Evolutionary conservation across 1,140 invertebrate species (phyloP).

Genomic region (Lucilia cuprina): DNA sequence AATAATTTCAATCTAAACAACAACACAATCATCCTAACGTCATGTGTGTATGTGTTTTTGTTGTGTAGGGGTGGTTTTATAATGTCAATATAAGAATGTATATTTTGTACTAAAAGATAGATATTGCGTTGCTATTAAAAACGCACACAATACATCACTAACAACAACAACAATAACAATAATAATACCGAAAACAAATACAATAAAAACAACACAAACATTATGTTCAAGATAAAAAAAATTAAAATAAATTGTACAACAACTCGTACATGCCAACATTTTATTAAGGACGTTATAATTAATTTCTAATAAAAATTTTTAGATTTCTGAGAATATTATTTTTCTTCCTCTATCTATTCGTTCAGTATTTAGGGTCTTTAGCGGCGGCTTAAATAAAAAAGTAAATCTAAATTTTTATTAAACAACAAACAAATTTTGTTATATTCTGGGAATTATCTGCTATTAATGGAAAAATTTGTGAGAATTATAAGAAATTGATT

Average conservation of each 20-base stretch:
- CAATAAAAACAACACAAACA: constrained; percentile 26
- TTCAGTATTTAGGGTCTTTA: too few species aligned
- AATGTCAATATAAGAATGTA: neutral
- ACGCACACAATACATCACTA: neutral
- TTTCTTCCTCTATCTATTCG: too few species aligned
- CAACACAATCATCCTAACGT: neutral
- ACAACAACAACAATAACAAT: neutral
- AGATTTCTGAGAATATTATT: neutral
- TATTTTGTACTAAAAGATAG: neutral
- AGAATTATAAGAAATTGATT: too few species aligned
- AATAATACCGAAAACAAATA: neutral
- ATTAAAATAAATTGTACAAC: neutral
- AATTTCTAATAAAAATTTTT: constrained; percentile 8
- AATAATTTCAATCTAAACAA: neutral
- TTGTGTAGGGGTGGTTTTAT: constrained; percentile 19
- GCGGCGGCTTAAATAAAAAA: neutral
- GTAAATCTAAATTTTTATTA: neutral
- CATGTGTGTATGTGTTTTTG: neutral
- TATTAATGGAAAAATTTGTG: too few species aligned
- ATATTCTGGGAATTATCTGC: too few species aligned
- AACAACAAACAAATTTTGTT: too few species aligned
- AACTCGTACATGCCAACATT: neutral
- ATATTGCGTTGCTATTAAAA: constrained; percentile 30
- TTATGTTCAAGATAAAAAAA: neutral
- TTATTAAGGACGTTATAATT: constrained; percentile 1